phyloP scores from a whole-genome alignment of 2,888 invertebrate species.

The Nemoura dubitans region DNA sequence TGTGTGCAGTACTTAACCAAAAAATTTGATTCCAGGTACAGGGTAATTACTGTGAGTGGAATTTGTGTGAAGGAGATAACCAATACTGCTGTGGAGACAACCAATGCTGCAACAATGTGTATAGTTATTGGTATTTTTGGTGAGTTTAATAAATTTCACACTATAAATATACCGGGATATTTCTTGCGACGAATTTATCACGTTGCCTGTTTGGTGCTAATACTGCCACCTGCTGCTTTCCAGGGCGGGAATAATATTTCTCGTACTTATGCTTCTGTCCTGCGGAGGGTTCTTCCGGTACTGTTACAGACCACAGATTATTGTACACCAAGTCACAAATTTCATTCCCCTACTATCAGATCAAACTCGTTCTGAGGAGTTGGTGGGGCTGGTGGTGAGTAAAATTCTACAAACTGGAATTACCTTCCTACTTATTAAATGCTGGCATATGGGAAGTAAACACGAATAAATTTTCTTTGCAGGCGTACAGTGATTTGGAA shows the following conservation, averaged over 20 bases:
- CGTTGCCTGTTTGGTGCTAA: not conserved
- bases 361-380: slow-evolving; percentile 44
- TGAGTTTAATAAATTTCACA: slow-evolving; percentile 40
- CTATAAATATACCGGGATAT: not conserved
- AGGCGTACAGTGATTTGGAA: slow-evolving; percentile 45
- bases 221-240: slow-evolving; percentile 38
- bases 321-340: slow-evolving; percentile 51
- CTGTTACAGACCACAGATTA: slow-evolving; percentile 53
- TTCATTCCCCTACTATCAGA: slow-evolving; percentile 50
- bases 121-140: slow-evolving; percentile 50
- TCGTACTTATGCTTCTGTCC: slow-evolving; percentile 54
- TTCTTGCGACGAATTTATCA: slow-evolving; percentile 23
- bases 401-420: not conserved
- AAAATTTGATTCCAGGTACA: slow-evolving; percentile 41
- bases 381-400: slow-evolving; percentile 48
- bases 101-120: slow-evolving; percentile 50
- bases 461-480: not conserved
- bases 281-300: slow-evolving; percentile 56
- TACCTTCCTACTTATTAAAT: not conserved
- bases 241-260: slow-evolving; percentile 54
- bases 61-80: slow-evolving; percentile 48
- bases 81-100: slow-evolving; percentile 51
- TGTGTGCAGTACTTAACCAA: slow-evolving; percentile 10
- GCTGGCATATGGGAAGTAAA: not conserved
- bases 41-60: slow-evolving; percentile 50